phyloP scores from a whole-genome alignment of 1,140 invertebrate genomes.

The Tribolium madens region DNA sequence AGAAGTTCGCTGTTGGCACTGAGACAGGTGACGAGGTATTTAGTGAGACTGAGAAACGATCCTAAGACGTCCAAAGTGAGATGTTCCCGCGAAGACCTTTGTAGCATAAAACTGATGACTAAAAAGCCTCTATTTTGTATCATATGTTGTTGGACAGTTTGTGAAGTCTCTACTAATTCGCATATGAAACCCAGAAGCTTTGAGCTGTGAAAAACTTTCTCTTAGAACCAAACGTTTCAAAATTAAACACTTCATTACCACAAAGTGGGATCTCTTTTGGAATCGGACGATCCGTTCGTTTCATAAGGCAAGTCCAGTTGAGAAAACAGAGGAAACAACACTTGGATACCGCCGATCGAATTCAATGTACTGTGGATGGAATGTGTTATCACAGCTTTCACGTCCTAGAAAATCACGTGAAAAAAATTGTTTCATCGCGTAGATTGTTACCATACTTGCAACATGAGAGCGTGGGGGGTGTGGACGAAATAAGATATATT shows the following conservation, averaged over 20 bases:
- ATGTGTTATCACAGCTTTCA: slow-evolving; percentile 98
- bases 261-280: slow-evolving; percentile 86
- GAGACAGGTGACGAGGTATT: slow-evolving; percentile 95
- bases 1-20: slow-evolving; percentile 93
- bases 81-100: slow-evolving; percentile 93
- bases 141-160: slow-evolving; percentile 98
- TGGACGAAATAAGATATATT: slow-evolving; percentile 98
- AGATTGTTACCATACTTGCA: slow-evolving; percentile 78
- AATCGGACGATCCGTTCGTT: slow-evolving; percentile 77
- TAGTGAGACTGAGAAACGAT: slow-evolving; percentile 94
- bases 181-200: slow-evolving; percentile 97
- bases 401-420: slow-evolving; percentile 80
- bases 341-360: slow-evolving; percentile 98
- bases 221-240: neutral
- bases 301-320: slow-evolving; percentile 95
- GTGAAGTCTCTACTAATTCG: slow-evolving; percentile 95
- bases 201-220: slow-evolving; percentile 78
- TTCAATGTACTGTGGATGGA: slow-evolving; percentile 99
- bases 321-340: slow-evolving; percentile 97
- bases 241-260: slow-evolving; percentile 73
- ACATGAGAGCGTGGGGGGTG: slow-evolving; percentile 98
- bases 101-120: slow-evolving; percentile 97
- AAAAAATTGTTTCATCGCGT: neutral
- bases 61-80: slow-evolving; percentile 93
- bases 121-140: slow-evolving; percentile 98